These are phyloP conservation scores for Phyllostomus discolor DNA, from an alignment of 2,113 vertebrate genomes.

Conservation along the genomic window DNA sequence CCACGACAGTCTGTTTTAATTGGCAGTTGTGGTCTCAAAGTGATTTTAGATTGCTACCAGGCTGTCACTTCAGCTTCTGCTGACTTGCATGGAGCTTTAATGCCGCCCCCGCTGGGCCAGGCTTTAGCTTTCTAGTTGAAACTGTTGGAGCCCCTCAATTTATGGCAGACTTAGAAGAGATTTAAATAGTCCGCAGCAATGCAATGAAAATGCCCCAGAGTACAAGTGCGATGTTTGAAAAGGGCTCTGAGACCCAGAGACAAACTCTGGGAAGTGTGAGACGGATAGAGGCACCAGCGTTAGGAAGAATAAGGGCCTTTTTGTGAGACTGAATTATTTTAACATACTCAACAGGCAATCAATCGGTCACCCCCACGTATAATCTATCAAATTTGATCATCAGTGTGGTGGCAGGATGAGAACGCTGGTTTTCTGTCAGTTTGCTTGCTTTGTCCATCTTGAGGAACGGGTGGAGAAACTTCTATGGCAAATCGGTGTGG, in stretches of 20 bases:
- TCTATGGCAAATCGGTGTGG: not conserved
- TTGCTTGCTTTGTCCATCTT: not conserved
- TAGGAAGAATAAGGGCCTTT: not conserved
- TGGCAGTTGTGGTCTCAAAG: conserved; percentile 70
- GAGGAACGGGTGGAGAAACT: not conserved
- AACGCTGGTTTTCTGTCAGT: not conserved
- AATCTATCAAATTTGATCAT: not conserved
- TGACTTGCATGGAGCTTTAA: conserved; percentile 72
- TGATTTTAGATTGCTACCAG: conserved; percentile 71
- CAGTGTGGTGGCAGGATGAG: not conserved
- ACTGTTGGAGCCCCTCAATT: conserved; percentile 57
- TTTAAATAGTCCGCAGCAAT: conserved; percentile 56
- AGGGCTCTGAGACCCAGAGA: conserved; percentile 30
- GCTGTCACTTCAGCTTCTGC: conserved; percentile 69
- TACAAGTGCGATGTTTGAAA: conserved; percentile 44
- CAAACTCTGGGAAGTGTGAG: not conserved
- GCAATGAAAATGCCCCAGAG: conserved; percentile 37
- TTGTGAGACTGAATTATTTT: not conserved
- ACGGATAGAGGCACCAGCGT: not conserved
- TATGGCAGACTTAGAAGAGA: conserved; percentile 52
- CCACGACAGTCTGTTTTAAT: conserved; percentile 72
- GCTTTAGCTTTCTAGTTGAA: conserved; percentile 60
- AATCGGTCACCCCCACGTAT: not conserved
- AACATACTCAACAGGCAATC: not conserved
- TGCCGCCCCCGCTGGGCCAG: conserved; percentile 52